phyloP scores from a whole-genome alignment of 1,140 invertebrate genomes.

The Drosophila sp. region DNA sequence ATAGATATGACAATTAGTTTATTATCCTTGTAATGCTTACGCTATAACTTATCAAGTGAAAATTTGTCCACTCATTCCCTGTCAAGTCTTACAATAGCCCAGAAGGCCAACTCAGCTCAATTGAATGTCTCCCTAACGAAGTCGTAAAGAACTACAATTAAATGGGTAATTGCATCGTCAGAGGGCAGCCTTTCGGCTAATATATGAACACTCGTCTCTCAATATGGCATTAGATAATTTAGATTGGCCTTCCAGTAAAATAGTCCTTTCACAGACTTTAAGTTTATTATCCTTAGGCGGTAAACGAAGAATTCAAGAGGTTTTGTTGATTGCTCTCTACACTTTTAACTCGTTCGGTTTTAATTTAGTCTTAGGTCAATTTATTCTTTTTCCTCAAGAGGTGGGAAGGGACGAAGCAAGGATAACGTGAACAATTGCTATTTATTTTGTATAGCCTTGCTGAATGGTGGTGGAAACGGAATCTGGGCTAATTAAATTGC shows the following conservation, averaged over 20 bases:
- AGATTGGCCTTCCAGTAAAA: background rate
- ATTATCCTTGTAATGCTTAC: no score
- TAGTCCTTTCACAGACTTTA: background rate
- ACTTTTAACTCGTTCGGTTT: conserved; percentile 2
- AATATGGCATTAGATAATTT: background rate
- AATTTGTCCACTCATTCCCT: background rate
- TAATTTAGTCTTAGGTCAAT: conserved; percentile 49
- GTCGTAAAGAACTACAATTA: conserved; percentile 12
- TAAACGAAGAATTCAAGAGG: background rate
- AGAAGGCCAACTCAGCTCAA: background rate
- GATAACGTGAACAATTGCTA: conserved; percentile 55
- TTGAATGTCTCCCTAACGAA: background rate
- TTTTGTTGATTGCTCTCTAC: background rate
- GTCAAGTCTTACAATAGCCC: background rate
- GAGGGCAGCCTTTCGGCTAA: background rate
- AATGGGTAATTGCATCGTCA: background rate
- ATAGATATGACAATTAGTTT: no score
- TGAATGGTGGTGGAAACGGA: conserved; percentile 17
- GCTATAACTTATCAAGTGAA: background rate
- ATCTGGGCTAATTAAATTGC: conserved; percentile 77
- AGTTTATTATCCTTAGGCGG: conserved; percentile 38
- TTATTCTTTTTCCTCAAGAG: conserved; percentile 42
- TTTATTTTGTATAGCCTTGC: conserved; percentile 52
- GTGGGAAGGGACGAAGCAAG: conserved; percentile 24
- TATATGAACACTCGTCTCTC: no score